phyloP scores from a whole-genome alignment of 2,797 vertebrate species.

The Characodon lateralis region DNA sequence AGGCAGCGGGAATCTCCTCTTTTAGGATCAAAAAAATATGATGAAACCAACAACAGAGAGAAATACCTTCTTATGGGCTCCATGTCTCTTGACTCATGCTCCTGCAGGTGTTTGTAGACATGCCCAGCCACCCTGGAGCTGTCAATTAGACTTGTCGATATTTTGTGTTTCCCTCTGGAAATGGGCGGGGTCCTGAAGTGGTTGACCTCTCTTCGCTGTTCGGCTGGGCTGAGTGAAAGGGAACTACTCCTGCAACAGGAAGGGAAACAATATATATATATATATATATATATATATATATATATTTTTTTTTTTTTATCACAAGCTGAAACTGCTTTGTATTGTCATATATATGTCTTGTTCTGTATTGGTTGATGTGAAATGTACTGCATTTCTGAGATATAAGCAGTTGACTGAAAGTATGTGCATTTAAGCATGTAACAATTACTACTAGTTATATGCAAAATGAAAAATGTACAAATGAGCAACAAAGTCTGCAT shows the following conservation, averaged over 20 bases:
- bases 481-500: constrained; percentile 14
- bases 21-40: constrained; percentile 12
- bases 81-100: constrained; percentile 73
- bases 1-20: constrained; percentile 18
- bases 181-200: constrained; percentile 78
- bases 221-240: constrained; percentile 75
- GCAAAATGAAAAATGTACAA: constrained; percentile 29
- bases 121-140: constrained; percentile 67
- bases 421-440: background rate
- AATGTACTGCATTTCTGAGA: constrained; percentile 20
- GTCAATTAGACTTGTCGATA: constrained; percentile 64
- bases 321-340: background rate
- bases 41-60: constrained; percentile 20
- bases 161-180: constrained; percentile 74
- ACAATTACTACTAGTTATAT: background rate
- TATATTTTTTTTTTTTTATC: background rate
- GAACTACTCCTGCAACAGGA: constrained; percentile 75
- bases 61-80: constrained; percentile 75
- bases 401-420: background rate
- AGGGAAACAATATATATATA: background rate
- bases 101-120: constrained; percentile 81
- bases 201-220: constrained; percentile 62
- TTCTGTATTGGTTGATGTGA: constrained; percentile 25
- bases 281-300: background rate
- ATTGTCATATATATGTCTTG: background rate